These are phyloP conservation scores for Halcyon chelicuti DNA, from an alignment of 2,797 vertebrate genomes.

Conservation along the genomic window DNA sequence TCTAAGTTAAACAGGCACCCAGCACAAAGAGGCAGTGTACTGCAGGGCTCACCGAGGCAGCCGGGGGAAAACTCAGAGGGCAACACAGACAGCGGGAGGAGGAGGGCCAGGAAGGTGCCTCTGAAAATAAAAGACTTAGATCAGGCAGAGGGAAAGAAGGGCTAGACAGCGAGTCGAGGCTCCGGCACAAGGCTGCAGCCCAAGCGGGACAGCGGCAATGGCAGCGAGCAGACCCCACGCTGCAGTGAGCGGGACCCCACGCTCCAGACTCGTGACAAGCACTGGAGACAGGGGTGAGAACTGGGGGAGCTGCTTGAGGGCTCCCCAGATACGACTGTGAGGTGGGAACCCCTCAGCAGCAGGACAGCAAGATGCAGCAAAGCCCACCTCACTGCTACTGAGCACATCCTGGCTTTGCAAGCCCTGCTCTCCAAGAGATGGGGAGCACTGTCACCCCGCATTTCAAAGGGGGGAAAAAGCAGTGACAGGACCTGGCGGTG, in stretches of 20 bases:
- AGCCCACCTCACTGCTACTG: neutral
- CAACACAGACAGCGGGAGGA: neutral
- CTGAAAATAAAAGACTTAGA: neutral
- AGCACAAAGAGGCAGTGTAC: conserved; percentile 53
- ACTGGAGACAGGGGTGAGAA: neutral
- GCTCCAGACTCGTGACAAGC: neutral
- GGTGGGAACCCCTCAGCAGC: neutral
- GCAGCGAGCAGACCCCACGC: neutral
- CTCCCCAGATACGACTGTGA: neutral
- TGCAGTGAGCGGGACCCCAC: rapidly evolving
- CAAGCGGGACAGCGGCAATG: neutral
- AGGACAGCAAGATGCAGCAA: neutral
- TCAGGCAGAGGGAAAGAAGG: neutral
- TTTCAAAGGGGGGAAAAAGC: neutral
- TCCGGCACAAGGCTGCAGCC: neutral
- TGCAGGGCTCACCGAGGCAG: neutral
- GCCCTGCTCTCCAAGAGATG: neutral
- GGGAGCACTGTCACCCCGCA: neutral
- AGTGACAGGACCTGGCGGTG: neutral
- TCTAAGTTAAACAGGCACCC: conserved; percentile 38
- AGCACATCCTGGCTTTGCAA: rapidly evolving
- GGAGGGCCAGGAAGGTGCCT: neutral
- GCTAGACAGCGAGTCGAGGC: neutral
- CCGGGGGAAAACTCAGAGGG: neutral
- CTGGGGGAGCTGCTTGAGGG: neutral